Percentiles rank a stretch among this genome's conserved stretches.
Conservation (phyloP, 35 echinoderm and acorn worm species). For the Apostichopus japonicus region DNA sequence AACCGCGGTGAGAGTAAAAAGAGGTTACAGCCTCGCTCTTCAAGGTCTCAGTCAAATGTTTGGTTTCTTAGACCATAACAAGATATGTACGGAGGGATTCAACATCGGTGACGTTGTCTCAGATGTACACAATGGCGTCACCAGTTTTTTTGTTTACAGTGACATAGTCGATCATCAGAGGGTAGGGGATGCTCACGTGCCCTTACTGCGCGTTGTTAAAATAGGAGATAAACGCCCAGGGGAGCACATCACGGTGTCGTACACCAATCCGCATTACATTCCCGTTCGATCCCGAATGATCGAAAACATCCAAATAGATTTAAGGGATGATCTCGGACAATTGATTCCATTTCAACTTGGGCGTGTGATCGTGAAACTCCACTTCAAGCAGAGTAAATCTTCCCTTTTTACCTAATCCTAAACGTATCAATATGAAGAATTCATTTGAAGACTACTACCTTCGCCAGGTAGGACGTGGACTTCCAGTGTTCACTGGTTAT, state of each 20-base stretch:
- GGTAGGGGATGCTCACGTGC: constrained; percentile 24
- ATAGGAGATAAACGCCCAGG: constrained; percentile 30
- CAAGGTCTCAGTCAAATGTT: constrained; percentile 33
- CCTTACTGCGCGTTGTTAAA: constrained; percentile 26
- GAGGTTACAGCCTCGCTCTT: not conserved
- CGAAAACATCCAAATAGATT: no score
- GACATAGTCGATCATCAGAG: constrained; percentile 32
- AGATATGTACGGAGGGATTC: constrained; percentile 39
- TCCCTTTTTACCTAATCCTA: constrained; percentile 14
- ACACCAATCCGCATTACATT: constrained; percentile 63
- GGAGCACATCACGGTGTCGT: constrained; percentile 35
- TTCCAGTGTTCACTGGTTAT: no score
- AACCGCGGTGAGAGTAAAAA: not conserved
- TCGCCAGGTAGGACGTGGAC: constrained; percentile 9
- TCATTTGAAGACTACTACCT: constrained; percentile 43
- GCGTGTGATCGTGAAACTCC: no score
- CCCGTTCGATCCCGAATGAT: constrained; percentile 13
- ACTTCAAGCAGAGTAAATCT: not conserved
- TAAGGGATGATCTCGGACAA: no score
- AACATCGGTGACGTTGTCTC: not conserved
- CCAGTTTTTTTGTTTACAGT: constrained; percentile 38
- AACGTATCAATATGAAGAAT: constrained; percentile 12
- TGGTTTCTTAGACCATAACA: constrained; percentile 23
- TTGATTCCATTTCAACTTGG: constrained; percentile 25
- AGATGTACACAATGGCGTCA: constrained; percentile 13